Base-by-base conservation (phyloP, 92 coral and sea anemone species). In the Micromussa lordhowensis region DNA sequence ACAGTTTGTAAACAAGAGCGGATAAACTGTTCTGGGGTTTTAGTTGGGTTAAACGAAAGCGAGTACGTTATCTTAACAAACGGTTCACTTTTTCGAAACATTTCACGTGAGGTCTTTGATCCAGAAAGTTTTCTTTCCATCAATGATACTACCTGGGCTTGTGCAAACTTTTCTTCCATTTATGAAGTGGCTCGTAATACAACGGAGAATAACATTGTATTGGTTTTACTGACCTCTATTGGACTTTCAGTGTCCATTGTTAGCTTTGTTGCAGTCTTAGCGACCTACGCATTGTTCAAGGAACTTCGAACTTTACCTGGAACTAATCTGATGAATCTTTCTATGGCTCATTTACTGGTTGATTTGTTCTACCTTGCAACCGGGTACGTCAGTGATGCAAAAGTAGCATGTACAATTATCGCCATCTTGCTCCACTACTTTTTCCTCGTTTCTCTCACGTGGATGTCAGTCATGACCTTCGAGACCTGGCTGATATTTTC, bases 381-480 rank as follows among this genome's bases (percentile, higher is more conserved):
- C n/a, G 78, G 81, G 5, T 31, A 68, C 14, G 78, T 78, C n/a
- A n/a, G n/a, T 22, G 57, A 21, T 6, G 81, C 82, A 16, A 9
- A 73, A 44, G 40, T 36, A 17, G 53, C 71, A 51, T 95, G 98
- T 78, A 80, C 77, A 31, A 86, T 87, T 6, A 85, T 88, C 28
- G 94, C 96, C n/a, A 87, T 82, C 8, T 29, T 92, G 36, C 84
- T 87, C 61, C 98, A 95, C 30, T 91, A 78, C 73, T 71, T 84
- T 36, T 86, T 89, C 54, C 81, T 95, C 38, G 92, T 90, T 28
- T 95, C 93, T 30, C 91, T 95, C 83, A 87, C 81, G 14, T 91
- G 96, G 93, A 91, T 93, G 95, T 86, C 94, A 16, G 66, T 93
- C 28, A 93, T 95, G 38, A 96, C 96, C n/a, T 88, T 91, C 74